Percentiles rank a stretch among this genome's conserved stretches.
Conservation (phyloP, 2,888 invertebrate species). For the Nomada lathburiana region DNA sequence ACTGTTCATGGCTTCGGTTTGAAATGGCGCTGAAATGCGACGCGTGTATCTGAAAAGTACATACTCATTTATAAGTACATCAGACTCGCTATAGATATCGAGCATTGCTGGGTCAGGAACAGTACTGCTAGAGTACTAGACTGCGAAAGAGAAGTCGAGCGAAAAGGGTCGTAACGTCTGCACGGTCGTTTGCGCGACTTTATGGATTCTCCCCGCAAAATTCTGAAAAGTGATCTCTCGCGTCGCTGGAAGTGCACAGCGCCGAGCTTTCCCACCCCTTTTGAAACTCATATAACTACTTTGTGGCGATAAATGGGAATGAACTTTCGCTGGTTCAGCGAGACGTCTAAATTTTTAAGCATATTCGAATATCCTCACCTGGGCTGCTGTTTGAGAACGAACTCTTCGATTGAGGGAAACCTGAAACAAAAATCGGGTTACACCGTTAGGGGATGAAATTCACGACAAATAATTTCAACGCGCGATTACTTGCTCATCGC, state of each 20-base stretch:
- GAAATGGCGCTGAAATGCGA: neutral
- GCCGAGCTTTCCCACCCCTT: neutral
- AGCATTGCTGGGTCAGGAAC: neutral
- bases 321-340: neutral
- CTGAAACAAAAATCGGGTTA: constrained; percentile 73
- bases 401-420: constrained; percentile 81
- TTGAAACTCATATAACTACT: neutral
- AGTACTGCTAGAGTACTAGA: constrained; percentile 4
- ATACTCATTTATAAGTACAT: neutral
- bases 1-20: neutral
- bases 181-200: constrained; percentile 41
- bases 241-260: constrained; percentile 1
- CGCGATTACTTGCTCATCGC: neutral
- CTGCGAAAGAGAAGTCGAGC: constrained; percentile 36
- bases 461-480: neutral
- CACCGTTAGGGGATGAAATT: constrained; percentile 7
- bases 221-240: constrained; percentile 42
- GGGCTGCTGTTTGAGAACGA: constrained; percentile 80
- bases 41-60: neutral
- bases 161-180: constrained; percentile 35
- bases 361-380: constrained; percentile 72
- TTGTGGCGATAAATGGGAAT: neutral
- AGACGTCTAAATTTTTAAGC: neutral
- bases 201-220: constrained; percentile 42
- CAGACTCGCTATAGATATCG: constrained; percentile 27